Base-by-base conservation (phyloP, 2,888 invertebrate species). In the Microctonus hyperodae region DNA sequence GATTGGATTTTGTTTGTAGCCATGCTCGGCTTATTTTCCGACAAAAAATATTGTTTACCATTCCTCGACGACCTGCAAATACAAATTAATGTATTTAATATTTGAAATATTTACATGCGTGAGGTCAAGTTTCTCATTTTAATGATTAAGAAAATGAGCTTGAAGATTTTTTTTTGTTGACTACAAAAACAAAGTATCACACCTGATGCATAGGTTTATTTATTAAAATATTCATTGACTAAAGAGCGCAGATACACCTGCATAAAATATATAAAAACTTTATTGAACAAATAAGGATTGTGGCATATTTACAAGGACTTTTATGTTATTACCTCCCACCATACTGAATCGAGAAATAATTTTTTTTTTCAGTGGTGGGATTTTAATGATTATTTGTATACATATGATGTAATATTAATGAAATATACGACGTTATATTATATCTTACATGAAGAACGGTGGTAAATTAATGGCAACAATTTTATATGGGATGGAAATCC, bases 21-120 rank as follows among this genome's bases (percentile, higher is more conserved):
- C 78, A 82, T 4, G 78, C 79, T 60, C 79, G 76, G 0, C 75
- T 73, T 20, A 83, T 69, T 58, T 83, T 81, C 2, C 79, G 79
- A 64, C 77, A 82, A 79, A 82, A 82, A 28, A 81, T 71, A 67
- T 81, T 82, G 69, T 82, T 83, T 64, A 85, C 79, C 84, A 85
- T 85, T 60, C 80, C 75, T 73, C 82, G 81, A 13, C 79, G 79
- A 75, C 81, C 83, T 83, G 78, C 0, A 73, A 75, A 40, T 6
- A 51, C 28, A 50, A 51, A 58, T 13, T 44, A 58, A 59, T 28
- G 48, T 58, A 65, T 58, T n/a, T 7, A 10, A 20, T 20, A 9
- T n/a, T 48, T 25, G 23, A 50, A 20, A 44, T 16, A 7, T 5
- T 4, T 16, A 16, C 16, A 44, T 44, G n/a, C 13, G 37, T n/a